Evolutionary conservation across 2,797 vertebrate genomes (phyloP).

Genomic region (Vultur gryphus): DNA sequence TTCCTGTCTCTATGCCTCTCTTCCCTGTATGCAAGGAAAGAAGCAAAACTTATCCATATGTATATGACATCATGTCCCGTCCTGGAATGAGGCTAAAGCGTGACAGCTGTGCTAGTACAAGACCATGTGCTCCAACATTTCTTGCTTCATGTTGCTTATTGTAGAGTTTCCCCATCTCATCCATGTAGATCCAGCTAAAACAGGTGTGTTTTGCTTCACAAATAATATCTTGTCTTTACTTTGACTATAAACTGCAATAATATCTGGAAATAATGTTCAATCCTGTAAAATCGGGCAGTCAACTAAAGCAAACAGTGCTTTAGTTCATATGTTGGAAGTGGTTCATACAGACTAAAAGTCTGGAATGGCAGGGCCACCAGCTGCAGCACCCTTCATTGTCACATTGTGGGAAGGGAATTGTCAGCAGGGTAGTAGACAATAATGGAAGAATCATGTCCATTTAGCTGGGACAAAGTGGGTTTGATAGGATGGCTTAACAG

Average conservation of each 20-base stretch:
- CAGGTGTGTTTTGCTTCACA: neutral
- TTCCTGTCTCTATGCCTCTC: neutral
- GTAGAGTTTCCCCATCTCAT: neutral
- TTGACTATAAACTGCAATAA: neutral
- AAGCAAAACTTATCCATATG: rapidly evolving
- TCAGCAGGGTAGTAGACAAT: neutral
- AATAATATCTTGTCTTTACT: neutral
- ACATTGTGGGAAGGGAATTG: neutral
- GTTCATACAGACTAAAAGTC: neutral
- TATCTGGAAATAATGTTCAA: neutral
- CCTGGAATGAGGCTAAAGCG: neutral
- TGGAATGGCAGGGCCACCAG: neutral
- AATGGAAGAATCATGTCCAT: neutral
- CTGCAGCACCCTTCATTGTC: neutral
- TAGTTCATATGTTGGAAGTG: neutral
- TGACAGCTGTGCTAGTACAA: neutral
- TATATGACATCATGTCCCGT: neutral
- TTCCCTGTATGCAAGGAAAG: neutral
- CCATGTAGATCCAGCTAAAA: neutral
- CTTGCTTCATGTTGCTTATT: neutral
- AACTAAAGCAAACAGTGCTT: neutral
- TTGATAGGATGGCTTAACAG: neutral
- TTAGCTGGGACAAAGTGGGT: neutral
- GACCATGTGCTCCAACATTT: neutral
- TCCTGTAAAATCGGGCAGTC: neutral